These are phyloP conservation scores for Malurus cyaneus DNA, from an alignment of 2,113 vertebrate genomes.

Conservation along the genomic window DNA sequence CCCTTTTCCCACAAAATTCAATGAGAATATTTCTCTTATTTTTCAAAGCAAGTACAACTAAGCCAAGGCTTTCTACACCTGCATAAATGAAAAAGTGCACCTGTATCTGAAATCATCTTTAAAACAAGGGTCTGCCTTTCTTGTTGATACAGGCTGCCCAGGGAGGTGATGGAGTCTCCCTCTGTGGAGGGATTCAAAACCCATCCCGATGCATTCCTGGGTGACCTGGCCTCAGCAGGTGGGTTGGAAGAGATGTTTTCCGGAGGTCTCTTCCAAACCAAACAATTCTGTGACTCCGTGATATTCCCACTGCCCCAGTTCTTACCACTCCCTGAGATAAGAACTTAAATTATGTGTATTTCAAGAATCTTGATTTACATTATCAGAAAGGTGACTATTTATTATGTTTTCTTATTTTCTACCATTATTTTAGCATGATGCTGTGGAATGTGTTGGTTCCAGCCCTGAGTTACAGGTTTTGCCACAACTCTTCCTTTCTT, in stretches of 20 bases:
- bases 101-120: background rate
- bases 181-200: background rate
- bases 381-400: background rate
- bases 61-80: background rate
- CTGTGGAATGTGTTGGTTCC: background rate
- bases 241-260: accelerated
- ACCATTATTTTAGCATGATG: background rate
- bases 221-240: background rate
- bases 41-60: background rate
- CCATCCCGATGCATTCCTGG: background rate
- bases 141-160: background rate
- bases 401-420: background rate
- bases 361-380: background rate
- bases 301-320: background rate
- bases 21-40: background rate
- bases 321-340: background rate
- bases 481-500: background rate
- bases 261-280: background rate
- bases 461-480: background rate
- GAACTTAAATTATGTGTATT: background rate
- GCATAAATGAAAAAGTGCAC: background rate
- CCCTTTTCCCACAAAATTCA: background rate
- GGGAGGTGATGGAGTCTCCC: background rate
- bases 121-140: background rate
- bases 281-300: background rate